phyloP scores from a whole-genome alignment of 2,797 vertebrate genomes.

The Syngnathus acus region DNA sequence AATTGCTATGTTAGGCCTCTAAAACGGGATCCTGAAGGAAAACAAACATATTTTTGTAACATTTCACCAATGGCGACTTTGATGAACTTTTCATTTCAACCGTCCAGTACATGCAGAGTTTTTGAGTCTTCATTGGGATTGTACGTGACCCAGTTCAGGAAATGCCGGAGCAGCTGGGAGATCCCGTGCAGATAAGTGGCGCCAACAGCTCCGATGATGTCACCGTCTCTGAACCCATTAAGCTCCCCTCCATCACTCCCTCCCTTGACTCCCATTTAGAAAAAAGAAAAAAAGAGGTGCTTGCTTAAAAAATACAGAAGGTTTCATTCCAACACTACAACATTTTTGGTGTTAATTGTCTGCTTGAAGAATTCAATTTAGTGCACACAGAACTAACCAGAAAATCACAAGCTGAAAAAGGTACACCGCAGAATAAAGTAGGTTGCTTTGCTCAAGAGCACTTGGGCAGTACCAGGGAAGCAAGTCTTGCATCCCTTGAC shows the following conservation, averaged over 20 bases:
- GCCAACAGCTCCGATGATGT: conserved; percentile 56
- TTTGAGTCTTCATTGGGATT: conserved; percentile 13
- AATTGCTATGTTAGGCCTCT: neutral
- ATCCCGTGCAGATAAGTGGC: conserved; percentile 71
- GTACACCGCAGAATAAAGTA: neutral
- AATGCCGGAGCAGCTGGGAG: conserved; percentile 67
- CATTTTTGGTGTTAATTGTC: neutral
- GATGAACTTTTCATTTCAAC: neutral
- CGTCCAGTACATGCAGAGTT: neutral
- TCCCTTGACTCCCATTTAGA: conserved; percentile 3
- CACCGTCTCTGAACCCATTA: conserved; percentile 32
- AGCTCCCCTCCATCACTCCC: conserved; percentile 2
- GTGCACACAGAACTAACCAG: neutral
- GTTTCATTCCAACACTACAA: neutral
- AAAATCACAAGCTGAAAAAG: neutral
- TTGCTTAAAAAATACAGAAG: conserved; percentile 26
- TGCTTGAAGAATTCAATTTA: neutral
- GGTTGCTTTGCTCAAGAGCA: neutral
- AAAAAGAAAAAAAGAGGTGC: conserved; percentile 26
- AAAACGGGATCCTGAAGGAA: neutral
- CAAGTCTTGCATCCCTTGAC: neutral
- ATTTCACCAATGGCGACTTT: neutral
- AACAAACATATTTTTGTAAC: neutral
- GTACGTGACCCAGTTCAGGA: conserved; percentile 48
- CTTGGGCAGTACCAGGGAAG: neutral